Base-by-base conservation (phyloP, 2,888 invertebrate species). In the Drosophila parthenogenetica region DNA sequence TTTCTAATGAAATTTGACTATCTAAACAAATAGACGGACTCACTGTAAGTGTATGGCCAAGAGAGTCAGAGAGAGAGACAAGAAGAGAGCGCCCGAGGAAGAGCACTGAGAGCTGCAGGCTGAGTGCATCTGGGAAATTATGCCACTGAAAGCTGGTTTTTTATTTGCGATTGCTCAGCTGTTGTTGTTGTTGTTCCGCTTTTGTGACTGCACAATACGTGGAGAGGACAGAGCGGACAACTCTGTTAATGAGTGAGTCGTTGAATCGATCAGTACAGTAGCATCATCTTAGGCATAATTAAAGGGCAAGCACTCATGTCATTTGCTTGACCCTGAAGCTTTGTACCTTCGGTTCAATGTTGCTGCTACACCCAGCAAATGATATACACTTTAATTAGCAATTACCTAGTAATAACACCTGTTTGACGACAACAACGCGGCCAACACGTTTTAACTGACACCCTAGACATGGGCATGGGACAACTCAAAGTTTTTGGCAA, bases 141-240 rank as follows among this genome's bases (percentile, higher is more conserved):
- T 77, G 87, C 71, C 80, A 82, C 64, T 64, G 48, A 62, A 88
- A 88, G 86, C 82, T 76, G 73, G 88, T 85, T 88, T 81, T 25
- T 63, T 39, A 68, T 40, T 37, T 64, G 71, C 66, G 62, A 40
- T 71, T 67, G 45, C 72, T 61, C 77, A 73, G 67, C 59, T 68
- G 71, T 45, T 68, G 43, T 10, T 68, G 43, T 10, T 45, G 46
- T 49, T 42, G 43, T 22, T 51, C 43, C n/a, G 48, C 29, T 14
- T 45, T 32, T 49, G 17, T 13, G 50, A 46, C 5, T 51, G 22
- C 19, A 53, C 42, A 22, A 50, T 46, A 11, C 55, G 37, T 14
- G 14, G 11, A 11, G 19, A 37, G 77, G 54, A 13, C 35, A 2
- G 35, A 13, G 35, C 11, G 13, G 1, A 35, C 13, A 3, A 8